phyloP scores from a whole-genome alignment of 2,113 vertebrate species.

The Phaethornis superciliosus region DNA sequence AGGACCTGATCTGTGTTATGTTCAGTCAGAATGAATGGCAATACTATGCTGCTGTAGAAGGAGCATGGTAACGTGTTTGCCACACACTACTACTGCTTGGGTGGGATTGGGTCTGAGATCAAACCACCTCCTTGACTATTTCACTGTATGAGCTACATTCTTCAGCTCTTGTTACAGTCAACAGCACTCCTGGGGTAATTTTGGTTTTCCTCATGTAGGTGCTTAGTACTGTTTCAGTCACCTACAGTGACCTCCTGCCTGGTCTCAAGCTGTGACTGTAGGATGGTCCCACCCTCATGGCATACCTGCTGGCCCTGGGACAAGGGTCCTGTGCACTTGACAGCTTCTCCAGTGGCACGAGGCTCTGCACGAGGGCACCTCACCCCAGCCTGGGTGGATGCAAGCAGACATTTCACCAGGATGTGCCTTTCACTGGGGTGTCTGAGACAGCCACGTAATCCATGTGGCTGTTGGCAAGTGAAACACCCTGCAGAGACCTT shows the following conservation, averaged over 20 bases:
- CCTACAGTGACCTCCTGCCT: not conserved
- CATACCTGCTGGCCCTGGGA: not conserved
- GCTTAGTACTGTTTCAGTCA: not conserved
- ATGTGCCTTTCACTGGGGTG: not conserved
- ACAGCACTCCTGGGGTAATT: not conserved
- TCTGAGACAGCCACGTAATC: not conserved
- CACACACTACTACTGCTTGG: constrained; percentile 18
- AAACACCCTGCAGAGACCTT: not conserved
- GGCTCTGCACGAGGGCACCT: not conserved
- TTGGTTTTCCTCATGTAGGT: not conserved
- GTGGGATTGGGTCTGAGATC: constrained; percentile 14
- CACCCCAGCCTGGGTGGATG: accelerated
- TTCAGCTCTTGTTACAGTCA: not conserved
- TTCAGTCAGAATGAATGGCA: not conserved
- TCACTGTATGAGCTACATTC: not conserved
- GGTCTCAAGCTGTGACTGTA: not conserved
- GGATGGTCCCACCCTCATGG: not conserved
- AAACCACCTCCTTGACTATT: not conserved
- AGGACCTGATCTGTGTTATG: not conserved
- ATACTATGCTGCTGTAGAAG: not conserved
- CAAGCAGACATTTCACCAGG: not conserved
- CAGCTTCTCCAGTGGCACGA: not conserved
- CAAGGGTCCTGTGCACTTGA: not conserved
- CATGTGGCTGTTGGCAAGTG: not conserved
- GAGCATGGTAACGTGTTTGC: not conserved